These are phyloP conservation scores for Epinephelus fuscoguttatus DNA, from an alignment of 2,113 vertebrate species.

Conservation along the genomic window DNA sequence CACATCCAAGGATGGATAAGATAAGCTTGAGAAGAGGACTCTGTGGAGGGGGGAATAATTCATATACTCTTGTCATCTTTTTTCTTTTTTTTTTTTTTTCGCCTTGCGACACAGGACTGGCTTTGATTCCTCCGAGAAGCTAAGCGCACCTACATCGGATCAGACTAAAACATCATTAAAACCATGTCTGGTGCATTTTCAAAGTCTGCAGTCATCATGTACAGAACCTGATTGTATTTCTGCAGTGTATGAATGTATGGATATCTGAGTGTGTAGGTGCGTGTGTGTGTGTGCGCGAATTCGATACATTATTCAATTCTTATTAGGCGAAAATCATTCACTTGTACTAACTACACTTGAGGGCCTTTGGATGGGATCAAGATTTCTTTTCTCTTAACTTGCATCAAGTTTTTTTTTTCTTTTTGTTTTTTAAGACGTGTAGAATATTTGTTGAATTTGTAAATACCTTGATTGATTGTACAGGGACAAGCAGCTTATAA, in stretches of 20 bases:
- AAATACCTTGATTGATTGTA: constrained; percentile 89
- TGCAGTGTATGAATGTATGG: constrained; percentile 62
- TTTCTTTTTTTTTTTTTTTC: constrained; percentile 17
- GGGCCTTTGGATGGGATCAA: constrained; percentile 88
- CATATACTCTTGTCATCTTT: constrained; percentile 24
- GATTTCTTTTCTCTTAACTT: constrained; percentile 98
- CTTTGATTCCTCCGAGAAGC: constrained; percentile 53
- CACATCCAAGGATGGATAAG: constrained; percentile 32
- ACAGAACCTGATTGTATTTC: constrained; percentile 58
- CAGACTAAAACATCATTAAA: constrained; percentile 38
- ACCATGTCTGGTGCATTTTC: constrained; percentile 23
- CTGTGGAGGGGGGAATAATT: constrained; percentile 46
- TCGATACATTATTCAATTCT: constrained; percentile 47
- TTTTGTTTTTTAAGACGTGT: constrained; percentile 88
- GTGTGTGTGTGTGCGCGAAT: background rate
- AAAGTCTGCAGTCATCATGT: constrained; percentile 46
- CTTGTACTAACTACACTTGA: constrained; percentile 73
- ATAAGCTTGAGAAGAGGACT: constrained; percentile 50
- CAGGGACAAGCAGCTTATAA: constrained; percentile 79
- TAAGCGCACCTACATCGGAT: constrained; percentile 35
- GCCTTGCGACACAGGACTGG: constrained; percentile 52
- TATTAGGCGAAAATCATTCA: constrained; percentile 56
- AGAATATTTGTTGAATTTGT: constrained; percentile 97
- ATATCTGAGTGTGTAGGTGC: constrained; percentile 34
- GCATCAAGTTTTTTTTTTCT: constrained; percentile 98